These are phyloP conservation scores for Polyommatus iphigenia DNA, from an alignment of 2,888 invertebrate genomes.

Conservation along the genomic window DNA sequence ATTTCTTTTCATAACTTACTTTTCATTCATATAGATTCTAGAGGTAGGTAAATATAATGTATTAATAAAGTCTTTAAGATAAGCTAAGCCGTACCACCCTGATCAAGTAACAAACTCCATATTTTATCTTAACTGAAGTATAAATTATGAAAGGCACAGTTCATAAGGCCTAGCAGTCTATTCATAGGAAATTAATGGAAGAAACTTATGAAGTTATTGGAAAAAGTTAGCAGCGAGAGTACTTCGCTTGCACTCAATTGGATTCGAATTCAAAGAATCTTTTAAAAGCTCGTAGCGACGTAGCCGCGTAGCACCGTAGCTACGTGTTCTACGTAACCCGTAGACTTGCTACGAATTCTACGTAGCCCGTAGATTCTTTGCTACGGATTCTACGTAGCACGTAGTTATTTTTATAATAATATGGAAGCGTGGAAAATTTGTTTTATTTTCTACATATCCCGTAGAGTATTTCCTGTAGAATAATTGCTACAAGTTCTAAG, in stretches of 20 bases:
- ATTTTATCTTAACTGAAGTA: not conserved
- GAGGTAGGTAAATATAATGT: too few relatives aligned
- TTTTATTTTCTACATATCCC: too few relatives aligned
- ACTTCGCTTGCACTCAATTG: conserved; percentile 9
- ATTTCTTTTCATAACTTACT: too few relatives aligned
- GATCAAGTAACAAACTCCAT: too few relatives aligned
- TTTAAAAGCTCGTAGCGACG: conserved; percentile 9
- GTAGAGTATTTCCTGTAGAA: too few relatives aligned
- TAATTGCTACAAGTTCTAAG: too few relatives aligned
- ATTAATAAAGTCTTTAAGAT: too few relatives aligned
- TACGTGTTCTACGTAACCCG: not conserved
- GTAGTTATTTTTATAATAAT: too few relatives aligned
- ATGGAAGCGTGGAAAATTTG: too few relatives aligned
- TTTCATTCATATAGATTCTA: too few relatives aligned
- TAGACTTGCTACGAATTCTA: not conserved
- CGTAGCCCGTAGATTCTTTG: not conserved
- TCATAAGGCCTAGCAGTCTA: not conserved
- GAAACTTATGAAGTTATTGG: conserved; percentile 19
- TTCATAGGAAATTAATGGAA: not conserved
- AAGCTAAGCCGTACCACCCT: too few relatives aligned
- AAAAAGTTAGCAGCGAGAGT: not conserved
- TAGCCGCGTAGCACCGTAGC: not conserved
- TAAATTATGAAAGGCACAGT: not conserved
- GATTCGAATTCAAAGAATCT: conserved; percentile 20
- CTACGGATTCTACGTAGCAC: not conserved